Evolutionary conservation across 2,888 invertebrate genomes (phyloP), one percentile per base, ranked within the genome.

Genomic region (Ryuthela nishihirai): DNA sequence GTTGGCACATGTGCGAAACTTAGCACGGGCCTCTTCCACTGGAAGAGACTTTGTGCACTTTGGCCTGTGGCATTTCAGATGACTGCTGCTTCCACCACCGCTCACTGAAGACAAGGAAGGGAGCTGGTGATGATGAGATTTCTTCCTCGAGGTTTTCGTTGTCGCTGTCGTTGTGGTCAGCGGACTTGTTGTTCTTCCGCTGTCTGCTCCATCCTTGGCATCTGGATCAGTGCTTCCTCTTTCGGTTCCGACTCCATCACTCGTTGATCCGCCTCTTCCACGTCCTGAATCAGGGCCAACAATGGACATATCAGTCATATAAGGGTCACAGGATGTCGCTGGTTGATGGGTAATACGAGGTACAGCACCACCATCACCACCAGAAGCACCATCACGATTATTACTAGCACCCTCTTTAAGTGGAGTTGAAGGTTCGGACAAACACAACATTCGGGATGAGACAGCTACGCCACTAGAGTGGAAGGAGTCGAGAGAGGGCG

Each of bases 1-100:
- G 75, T 95, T 94, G 78, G 93, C 93, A 76, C 92, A 93, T 68
- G 87, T 88, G 75, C 94, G 93, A 79, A 85, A 95, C 69, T 82
- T 81, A 68, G 83, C 80, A 67, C 87, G 84, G 60, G 94, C 94
- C 68, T 89, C 86, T 56, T 82, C 78, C 53, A 86, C 74, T 2
- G 82, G 82, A 42, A 87, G 81, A 54, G 83, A 81, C 54, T 85
- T 83, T 67, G 81, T 80, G 77, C 92, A 91, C 73, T 87, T 86
- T 66, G 86, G 85, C 76, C 87, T 87, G 66, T 88, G 84, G 74
- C 90, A 90, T 67, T 81, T 81, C 67, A 87, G 53, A 42, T 59
- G 58, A 32, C 58, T 26, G 36, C 46, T 32, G 26, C 10, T 34
- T 23, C 25, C 38, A 20, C 36, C n/a, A n/a, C n/a, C n/a, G n/a